Base-by-base conservation (phyloP, 2,113 vertebrate genomes). In the Eleginops maclovinus region DNA sequence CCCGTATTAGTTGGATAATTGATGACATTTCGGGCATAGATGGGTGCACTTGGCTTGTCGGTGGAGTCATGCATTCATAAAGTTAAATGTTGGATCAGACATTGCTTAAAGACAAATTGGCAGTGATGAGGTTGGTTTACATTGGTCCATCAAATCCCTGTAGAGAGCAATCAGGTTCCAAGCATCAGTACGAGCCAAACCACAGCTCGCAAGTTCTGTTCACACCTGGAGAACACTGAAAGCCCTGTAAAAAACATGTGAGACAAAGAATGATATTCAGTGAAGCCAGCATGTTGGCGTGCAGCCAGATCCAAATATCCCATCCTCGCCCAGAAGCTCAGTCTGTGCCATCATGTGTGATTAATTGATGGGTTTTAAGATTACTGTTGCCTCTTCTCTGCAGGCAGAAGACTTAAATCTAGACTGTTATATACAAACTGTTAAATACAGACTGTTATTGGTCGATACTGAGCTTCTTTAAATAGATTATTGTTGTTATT, bases 321-420 rank as follows among this genome's bases (percentile, higher is more conserved):
- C 41, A 0, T 36, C 10, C 9, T 46, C 26, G 3, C 47, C 50
- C 62, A 66, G 51, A 11, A 40, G 73, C 62, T 15, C 22, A 19
- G 47, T n/a, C n/a, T 43, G 73, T 24, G 21, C 63, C 16, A 0
- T 74, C 72, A 31, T 54, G 43, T 53, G 46, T 16, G 64, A 60
- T 59, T 14, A 50, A 41, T 50, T n/a, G 53, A 75, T 43, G 21
- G 7, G 12, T 55, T 51, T 47, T 28, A n/a, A 55, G 49, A 55
- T 54, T 4, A 21, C 36, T 28, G 31, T 19, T 58, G 66, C 40
- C 15, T 31, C 17, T 19, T 71, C 9, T 40, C 22, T 14, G 9
- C 41, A 36, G 26, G 13, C 43, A 8, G 24, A 59, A 28, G 15
- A 22, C 31, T 60, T 21, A 0, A 40, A 15, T 19, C n/a, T n/a